A percentile compares a stretch with the other conserved stretches of the same genome.
Conservation (phyloP, 2,113 vertebrate genomes). For the Python bivittatus region DNA sequence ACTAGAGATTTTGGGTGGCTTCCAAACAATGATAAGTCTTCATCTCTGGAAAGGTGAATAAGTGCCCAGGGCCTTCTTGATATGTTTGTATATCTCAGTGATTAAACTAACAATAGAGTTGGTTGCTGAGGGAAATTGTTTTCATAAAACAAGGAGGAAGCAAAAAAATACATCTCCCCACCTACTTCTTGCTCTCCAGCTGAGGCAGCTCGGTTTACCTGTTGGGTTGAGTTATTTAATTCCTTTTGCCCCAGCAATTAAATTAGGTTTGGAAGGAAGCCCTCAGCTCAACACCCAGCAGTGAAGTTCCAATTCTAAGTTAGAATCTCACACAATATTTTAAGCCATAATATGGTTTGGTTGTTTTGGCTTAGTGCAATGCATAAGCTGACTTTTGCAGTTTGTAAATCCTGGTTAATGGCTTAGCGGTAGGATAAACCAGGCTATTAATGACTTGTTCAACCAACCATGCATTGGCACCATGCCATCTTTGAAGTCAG, state of each 20-base stretch:
- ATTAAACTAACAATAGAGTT: background rate
- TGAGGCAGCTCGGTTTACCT: background rate
- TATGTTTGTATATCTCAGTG: background rate
- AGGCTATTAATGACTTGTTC: background rate
- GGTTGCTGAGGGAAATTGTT: background rate
- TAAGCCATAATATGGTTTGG: background rate
- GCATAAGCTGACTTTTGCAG: background rate
- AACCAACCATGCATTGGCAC: background rate
- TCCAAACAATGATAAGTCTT: background rate
- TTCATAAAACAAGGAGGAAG: background rate
- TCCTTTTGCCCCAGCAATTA: background rate
- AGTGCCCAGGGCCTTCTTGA: background rate
- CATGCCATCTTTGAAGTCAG: background rate
- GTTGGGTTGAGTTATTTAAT: background rate
- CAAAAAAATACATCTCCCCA: background rate
- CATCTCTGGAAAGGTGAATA: background rate
- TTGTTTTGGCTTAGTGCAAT: background rate
- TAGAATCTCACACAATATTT: background rate
- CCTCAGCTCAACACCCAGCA: background rate
- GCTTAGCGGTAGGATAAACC: background rate
- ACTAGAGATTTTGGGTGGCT: background rate
- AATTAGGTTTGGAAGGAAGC: background rate
- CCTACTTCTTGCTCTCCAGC: background rate
- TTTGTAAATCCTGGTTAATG: background rate
- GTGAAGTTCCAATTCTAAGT: background rate